Evolutionary conservation across 2,797 vertebrate species (phyloP).

Genomic region (Meriones psammophilus): DNA sequence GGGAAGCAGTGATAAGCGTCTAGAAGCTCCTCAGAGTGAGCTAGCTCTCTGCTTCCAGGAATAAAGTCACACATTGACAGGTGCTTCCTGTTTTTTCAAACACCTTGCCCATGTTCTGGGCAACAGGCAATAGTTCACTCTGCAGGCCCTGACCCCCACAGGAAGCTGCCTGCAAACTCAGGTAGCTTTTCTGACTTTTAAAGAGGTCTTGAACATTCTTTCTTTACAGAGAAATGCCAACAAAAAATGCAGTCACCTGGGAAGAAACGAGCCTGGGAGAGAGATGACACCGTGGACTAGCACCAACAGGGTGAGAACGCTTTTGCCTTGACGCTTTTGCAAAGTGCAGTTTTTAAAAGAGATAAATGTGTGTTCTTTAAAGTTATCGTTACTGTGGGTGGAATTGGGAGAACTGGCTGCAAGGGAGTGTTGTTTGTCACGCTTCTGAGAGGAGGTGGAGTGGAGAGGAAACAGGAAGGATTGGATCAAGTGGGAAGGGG

Average conservation of each 20-base stretch:
- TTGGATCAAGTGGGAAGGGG: background rate
- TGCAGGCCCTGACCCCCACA: conserved; percentile 74
- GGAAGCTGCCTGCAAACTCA: conserved; percentile 78
- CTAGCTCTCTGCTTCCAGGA: conserved; percentile 60
- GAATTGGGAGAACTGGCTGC: conserved; percentile 33
- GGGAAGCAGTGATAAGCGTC: conserved; percentile 1
- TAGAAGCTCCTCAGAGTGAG: conserved; percentile 19
- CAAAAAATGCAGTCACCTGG: conserved; percentile 54
- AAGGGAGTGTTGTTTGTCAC: conserved; percentile 29
- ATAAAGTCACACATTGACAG: conserved; percentile 68
- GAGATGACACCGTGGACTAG: conserved; percentile 19
- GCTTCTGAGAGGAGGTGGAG: conserved; percentile 1
- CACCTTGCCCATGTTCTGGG: conserved; percentile 79
- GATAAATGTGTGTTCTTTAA: conserved; percentile 54
- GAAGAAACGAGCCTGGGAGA: conserved; percentile 58
- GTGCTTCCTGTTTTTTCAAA: conserved; percentile 83
- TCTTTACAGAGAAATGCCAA: conserved; percentile 67
- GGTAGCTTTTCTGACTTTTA: conserved; percentile 69
- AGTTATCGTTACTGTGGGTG: conserved; percentile 44
- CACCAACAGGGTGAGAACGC: conserved; percentile 64
- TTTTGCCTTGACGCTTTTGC: conserved; percentile 58
- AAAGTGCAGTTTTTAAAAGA: conserved; percentile 66
- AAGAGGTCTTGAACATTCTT: conserved; percentile 27
- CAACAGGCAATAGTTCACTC: conserved; percentile 24
- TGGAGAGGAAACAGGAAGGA: background rate